Percentiles rank a stretch among this genome's conserved stretches.
Evolutionary conservation across 1,140 invertebrate species (phyloP).

Genomic region (Zaprionus taronus): DNA sequence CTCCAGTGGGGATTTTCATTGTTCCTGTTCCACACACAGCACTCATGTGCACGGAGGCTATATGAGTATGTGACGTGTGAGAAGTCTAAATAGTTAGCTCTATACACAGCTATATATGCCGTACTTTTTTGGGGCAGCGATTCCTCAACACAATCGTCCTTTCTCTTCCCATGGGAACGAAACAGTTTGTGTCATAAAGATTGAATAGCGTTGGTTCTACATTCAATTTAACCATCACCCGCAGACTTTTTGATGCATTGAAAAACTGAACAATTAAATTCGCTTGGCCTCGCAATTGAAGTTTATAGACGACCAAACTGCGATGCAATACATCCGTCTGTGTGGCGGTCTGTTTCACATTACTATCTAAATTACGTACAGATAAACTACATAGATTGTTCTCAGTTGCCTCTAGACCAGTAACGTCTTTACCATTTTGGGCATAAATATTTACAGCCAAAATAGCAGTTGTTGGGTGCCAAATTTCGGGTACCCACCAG

Average conservation of each 20-base stretch:
- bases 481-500: constrained; percentile 30
- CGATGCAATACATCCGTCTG: constrained; percentile 10
- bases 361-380: background rate
- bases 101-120: constrained; percentile 30
- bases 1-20: constrained; percentile 11
- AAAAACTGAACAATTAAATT: constrained; percentile 20
- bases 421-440: background rate
- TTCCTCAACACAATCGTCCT: constrained; percentile 14
- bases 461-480: constrained; percentile 1
- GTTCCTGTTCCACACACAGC: background rate
- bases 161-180: background rate
- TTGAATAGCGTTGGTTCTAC: constrained; percentile 1
- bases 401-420: background rate
- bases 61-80: background rate
- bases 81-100: background rate
- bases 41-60: constrained; percentile 15
- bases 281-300: background rate
- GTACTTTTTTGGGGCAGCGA: background rate
- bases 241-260: constrained; percentile 6
- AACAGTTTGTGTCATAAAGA: background rate
- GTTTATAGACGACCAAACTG: constrained; percentile 15
- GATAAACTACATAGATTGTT: background rate
- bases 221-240: constrained; percentile 26
- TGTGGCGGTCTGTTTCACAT: too few relatives aligned
- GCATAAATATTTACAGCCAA: constrained; percentile 20